Evolutionary conservation across 1,140 invertebrate species (phyloP), one percentile per base, ranked within the genome.

Genomic region (Chironomus tepperi): DNA sequence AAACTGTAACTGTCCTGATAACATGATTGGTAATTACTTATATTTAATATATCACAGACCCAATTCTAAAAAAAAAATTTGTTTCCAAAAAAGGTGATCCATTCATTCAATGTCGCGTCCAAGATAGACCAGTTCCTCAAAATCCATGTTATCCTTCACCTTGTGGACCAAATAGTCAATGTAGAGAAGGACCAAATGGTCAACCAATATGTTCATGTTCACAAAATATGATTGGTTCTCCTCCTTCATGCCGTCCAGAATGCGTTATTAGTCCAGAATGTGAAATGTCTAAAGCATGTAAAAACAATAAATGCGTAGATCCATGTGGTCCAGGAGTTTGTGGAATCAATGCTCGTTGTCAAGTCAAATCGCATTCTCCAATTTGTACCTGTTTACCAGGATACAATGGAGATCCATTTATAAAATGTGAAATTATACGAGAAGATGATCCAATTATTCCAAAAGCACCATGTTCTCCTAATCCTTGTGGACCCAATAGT

Each of bases 141-240:
- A 84, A 84, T 84, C 77, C 90, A 8, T 93, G 92, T 79, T 86
- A 85, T 43, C 91, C 90, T 76, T 91, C 88, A 16, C 91, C 93
- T 1, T 95, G 93, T 79, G 93, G 93, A 19, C 90, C 91, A 0
- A 91, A 94, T 79, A 90, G 92, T 0, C 86, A 90, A 75, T 95
- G 93, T 79, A 89, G 89, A 79, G 84, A 91, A 16, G 24, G 24
- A 1, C 84, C 89, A 70, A 86, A 86, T 67, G 89, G 88, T 73
- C 88, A 86, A 76, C 90, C 91, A 47, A 89, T 89, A 0, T 94
- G 93, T 77, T 91, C 91, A 2, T 95, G 93, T 80, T 81, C 90
- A 74, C 87, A 88, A 3, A 86, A 89, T 78, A 93, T 89, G 77
- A 87, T 89, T 73, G 93, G 93, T 9, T 85, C 88, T 18, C 92